Conservation (phyloP, 2,113 vertebrate species). For the Hippolais icterina region DNA sequence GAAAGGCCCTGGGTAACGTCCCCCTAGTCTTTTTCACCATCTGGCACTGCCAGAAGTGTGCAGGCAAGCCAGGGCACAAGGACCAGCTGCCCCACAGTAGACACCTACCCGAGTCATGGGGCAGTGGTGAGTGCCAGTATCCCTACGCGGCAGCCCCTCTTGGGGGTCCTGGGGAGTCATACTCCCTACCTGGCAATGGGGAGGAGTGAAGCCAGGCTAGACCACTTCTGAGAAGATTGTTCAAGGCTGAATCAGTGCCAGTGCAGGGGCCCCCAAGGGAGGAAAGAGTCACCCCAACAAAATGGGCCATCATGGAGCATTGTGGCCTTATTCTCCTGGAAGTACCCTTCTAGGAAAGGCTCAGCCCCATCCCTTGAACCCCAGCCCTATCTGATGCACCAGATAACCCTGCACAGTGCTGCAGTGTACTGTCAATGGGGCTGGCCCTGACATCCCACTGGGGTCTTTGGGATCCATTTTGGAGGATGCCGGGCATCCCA, state of each 20-base stretch:
- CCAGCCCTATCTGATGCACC: background rate
- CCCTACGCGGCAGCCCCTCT: rapidly evolving
- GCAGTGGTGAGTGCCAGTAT: background rate
- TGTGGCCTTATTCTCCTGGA: background rate
- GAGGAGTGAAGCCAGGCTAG: background rate
- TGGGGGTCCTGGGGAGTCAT: background rate
- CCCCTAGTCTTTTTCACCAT: background rate
- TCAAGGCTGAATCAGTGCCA: background rate
- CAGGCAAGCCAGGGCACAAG: background rate
- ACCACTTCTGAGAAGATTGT: background rate
- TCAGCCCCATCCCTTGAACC: background rate
- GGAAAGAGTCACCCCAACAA: rapidly evolving
- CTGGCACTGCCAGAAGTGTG: background rate
- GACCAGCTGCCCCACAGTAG: background rate
- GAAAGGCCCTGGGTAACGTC: background rate
- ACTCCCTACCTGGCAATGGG: too few species aligned
- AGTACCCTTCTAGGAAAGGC: background rate
- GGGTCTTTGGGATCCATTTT: background rate
- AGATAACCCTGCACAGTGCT: rapidly evolving
- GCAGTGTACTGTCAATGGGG: background rate
- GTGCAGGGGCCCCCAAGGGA: rapidly evolving
- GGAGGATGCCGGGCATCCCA: background rate
- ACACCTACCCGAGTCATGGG: rapidly evolving
- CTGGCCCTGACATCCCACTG: background rate
- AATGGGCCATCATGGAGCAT: background rate